Evolutionary conservation across 2,113 vertebrate species (phyloP).

Genomic region (Rostratula benghalensis): DNA sequence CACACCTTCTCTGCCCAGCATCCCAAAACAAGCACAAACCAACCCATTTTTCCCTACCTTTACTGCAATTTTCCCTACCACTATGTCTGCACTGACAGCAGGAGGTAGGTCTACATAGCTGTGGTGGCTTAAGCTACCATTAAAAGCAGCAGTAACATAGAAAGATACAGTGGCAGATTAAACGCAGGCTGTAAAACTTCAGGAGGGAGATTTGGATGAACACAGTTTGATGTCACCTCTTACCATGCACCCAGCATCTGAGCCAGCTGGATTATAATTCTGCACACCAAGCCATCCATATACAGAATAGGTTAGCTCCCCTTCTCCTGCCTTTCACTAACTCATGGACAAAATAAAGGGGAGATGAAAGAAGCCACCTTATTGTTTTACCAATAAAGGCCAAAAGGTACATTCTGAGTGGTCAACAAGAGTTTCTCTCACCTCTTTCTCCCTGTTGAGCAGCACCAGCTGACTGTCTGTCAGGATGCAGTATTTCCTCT

Average conservation of each 20-base stretch:
- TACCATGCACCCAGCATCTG: background rate
- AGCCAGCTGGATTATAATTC: background rate
- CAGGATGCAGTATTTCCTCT: constrained; percentile 91
- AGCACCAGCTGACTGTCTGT: constrained; percentile 93
- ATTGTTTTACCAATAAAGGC: background rate
- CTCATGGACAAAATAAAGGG: rapidly evolving
- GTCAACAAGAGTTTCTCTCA: constrained; percentile 21
- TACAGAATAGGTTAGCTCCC: background rate
- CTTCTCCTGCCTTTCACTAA: background rate
- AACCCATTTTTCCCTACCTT: background rate
- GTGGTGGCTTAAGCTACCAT: background rate
- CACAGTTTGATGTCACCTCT: background rate
- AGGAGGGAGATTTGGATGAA: background rate
- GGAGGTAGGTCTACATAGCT: background rate
- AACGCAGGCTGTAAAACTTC: background rate
- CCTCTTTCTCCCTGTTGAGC: constrained; percentile 91
- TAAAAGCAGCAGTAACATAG: background rate
- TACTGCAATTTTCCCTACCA: background rate
- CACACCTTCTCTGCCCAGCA: background rate
- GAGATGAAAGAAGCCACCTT: background rate
- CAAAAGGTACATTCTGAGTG: background rate
- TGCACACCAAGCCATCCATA: rapidly evolving
- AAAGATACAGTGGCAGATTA: background rate
- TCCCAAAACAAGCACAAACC: background rate
- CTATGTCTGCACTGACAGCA: background rate